Evolutionary conservation across 1,140 invertebrate genomes (phyloP), one percentile per base, ranked within the genome.

Genomic region (Octopus sinensis): DNA sequence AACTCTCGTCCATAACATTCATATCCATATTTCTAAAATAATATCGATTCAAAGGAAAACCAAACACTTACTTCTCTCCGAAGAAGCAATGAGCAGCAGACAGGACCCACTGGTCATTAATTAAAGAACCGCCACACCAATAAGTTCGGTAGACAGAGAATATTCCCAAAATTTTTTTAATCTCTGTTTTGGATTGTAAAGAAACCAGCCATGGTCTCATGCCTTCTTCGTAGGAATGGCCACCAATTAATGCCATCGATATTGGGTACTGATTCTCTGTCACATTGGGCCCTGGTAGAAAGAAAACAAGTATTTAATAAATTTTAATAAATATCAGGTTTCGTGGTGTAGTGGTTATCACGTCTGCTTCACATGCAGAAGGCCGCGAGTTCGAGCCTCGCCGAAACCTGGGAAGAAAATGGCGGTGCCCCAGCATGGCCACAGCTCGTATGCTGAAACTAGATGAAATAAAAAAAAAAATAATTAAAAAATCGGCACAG

Each of bases 21-120:
- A 43, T 43, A 43, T 43, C 30, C 30, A 43, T 43, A 43, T 43
- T 43, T 43, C 30, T 43, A 43, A 43, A 43, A 43, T 43, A 43
- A 43, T 43, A 3, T 43, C 30, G 30, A 17, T 62, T 9, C 56
- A 62, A 62, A 62, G 17, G 4, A 9, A 73, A n/a, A 73, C 4
- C 5, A n/a, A 7, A 17, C 79, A 92, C 94, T 93, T 92, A 98
- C 96, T 95, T 95, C 95, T 97, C 88, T n/a, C 68, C 68, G 6
- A 73, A 73, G 81, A 94, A 89, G 84, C 94, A 95, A 86, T 95
- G 94, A 4, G 94, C 94, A 4, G 94, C 94, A 0, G 94, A 94
- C 9, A 95, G 78, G 0, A 94, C 91, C 86, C 94, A 94, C 53
- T 93, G 90, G 62, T 91, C 90, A 82, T 90, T 93, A 76, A 94